Percentiles rank a stretch among this genome's conserved stretches.
Evolutionary conservation across 1,140 invertebrate genomes (phyloP).

Genomic region (Pogonomyrmex barbatus): DNA sequence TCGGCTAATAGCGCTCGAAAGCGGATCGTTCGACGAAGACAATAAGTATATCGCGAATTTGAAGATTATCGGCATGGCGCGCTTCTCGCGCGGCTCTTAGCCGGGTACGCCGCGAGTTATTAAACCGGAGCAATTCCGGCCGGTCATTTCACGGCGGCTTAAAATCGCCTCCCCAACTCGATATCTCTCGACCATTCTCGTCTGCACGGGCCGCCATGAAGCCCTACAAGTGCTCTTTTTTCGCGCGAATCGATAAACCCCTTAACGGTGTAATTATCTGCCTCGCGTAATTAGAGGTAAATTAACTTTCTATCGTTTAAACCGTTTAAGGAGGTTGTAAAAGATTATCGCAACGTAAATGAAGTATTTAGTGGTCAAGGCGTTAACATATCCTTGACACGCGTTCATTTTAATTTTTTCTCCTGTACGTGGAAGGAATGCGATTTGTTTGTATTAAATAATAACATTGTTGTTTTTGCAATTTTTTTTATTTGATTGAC

Average conservation of each 20-base stretch:
- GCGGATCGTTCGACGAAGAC: slow-evolving; percentile 28
- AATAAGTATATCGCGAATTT: slow-evolving; percentile 53
- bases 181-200: neutral
- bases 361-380: slow-evolving; percentile 33
- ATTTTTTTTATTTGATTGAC: neutral
- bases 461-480: neutral
- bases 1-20: slow-evolving; percentile 51
- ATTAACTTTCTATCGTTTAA: slow-evolving; percentile 53
- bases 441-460: neutral
- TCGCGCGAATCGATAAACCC: slow-evolving; percentile 37
- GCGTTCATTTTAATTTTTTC: slow-evolving; percentile 2
- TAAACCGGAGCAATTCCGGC: slow-evolving; percentile 38
- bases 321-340: slow-evolving; percentile 34
- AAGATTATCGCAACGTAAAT: slow-evolving; percentile 49
- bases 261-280: slow-evolving; percentile 50
- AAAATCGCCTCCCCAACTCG: slow-evolving; percentile 36
- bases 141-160: slow-evolving; percentile 61
- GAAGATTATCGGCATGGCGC: slow-evolving; percentile 39
- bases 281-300: slow-evolving; percentile 49
- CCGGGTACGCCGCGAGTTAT: slow-evolving; percentile 16
- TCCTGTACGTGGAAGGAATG: neutral
- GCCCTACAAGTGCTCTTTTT: slow-evolving; percentile 28
- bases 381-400: slow-evolving; percentile 40
- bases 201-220: neutral
- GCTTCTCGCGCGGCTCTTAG: neutral